A percentile compares a stretch with the other conserved stretches of the same genome.
Evolutionary conservation across 2,113 vertebrate genomes (phyloP).

Genomic region (Dipodomys stephensi): DNA sequence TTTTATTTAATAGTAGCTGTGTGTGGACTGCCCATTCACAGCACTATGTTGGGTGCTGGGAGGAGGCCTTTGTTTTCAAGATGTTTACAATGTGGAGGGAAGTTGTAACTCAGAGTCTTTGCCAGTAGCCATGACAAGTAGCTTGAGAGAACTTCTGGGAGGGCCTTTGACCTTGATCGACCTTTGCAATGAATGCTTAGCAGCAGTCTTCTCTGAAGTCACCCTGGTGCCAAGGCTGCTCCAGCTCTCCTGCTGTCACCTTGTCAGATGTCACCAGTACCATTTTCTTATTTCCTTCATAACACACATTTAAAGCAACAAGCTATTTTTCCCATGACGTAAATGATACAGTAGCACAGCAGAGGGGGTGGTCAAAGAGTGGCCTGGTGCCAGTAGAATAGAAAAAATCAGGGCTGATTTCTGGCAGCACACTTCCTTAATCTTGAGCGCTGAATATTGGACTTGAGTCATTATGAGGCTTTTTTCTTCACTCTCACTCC

Average conservation of each 20-base stretch:
- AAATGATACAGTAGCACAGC: neutral
- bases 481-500: neutral
- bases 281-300: conserved; percentile 47
- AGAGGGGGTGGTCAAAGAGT: neutral
- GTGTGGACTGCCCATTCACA: neutral
- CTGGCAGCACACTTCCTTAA: neutral
- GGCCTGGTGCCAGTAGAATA: neutral
- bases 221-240: neutral
- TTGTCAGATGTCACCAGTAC: conserved; percentile 57
- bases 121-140: neutral
- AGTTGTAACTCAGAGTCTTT: neutral
- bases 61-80: neutral
- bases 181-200: neutral
- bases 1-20: neutral
- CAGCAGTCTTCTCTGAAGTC: neutral
- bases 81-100: neutral
- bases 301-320: conserved; percentile 49
- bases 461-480: neutral
- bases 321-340: neutral
- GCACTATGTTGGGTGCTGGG: neutral
- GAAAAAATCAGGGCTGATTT: conserved; percentile 57
- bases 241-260: neutral
- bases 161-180: neutral
- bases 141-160: neutral
- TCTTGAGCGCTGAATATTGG: neutral